Conservation (phyloP, 2,113 vertebrate species). For the Dolichallabes microphthalmus region DNA sequence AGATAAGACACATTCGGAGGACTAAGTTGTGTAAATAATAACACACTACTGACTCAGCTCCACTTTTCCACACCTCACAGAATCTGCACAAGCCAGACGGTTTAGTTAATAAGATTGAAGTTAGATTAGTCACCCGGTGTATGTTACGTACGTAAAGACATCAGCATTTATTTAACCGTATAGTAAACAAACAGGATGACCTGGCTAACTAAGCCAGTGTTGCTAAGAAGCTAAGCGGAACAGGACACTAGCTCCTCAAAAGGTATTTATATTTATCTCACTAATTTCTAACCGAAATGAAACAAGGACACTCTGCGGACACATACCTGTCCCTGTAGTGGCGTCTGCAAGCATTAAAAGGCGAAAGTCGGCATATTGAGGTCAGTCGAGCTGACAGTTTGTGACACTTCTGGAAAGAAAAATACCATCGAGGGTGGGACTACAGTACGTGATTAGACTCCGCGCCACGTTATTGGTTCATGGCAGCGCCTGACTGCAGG, state of each 20-base stretch:
- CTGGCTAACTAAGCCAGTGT: not conserved
- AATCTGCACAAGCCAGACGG: not conserved
- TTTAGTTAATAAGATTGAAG: not conserved
- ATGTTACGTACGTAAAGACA: not conserved
- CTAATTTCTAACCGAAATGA: no score
- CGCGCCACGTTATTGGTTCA: conserved; percentile 54
- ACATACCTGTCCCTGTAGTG: not conserved
- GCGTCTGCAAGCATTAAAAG: not conserved
- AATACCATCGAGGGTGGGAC: conserved; percentile 32
- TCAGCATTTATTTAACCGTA: not conserved
- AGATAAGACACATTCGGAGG: not conserved
- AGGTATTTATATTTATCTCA: not conserved
- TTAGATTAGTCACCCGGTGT: not conserved
- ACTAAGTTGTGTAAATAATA: not conserved
- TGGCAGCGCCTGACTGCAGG: conserved; percentile 28
- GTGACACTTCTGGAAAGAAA: not conserved
- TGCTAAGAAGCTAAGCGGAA: not conserved
- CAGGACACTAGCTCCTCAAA: not conserved
- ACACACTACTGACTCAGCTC: not conserved
- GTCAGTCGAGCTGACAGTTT: conserved; percentile 28
- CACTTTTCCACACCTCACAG: not conserved
- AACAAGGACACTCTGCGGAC: not conserved
- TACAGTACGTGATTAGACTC: conserved; percentile 45
- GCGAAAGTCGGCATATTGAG: not conserved
- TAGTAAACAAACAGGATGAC: not conserved